Conservation (phyloP, 2,888 invertebrate species). For the Drosophila bunnanda region DNA sequence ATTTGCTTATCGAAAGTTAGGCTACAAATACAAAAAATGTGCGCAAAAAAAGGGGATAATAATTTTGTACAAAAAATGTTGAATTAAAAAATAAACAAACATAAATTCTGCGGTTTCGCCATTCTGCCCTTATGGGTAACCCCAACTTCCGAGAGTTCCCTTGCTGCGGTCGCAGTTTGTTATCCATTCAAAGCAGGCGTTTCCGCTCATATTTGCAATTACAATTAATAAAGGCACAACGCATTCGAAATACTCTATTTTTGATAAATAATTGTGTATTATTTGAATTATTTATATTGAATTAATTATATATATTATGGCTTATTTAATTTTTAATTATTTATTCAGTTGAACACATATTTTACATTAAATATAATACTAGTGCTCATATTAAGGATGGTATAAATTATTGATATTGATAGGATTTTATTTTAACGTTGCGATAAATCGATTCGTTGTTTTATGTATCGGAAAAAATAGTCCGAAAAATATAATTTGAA, state of each 20-base stretch:
- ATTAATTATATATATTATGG: neutral
- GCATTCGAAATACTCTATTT: slow-evolving; percentile 11
- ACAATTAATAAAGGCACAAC: slow-evolving; percentile 53
- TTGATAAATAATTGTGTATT: too few relatives aligned
- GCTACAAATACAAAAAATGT: neutral
- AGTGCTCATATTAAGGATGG: too few relatives aligned
- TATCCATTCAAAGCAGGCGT: slow-evolving; percentile 63
- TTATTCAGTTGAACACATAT: neutral
- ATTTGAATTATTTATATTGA: too few relatives aligned
- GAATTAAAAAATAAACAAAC: slow-evolving; percentile 7
- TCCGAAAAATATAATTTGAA: too few relatives aligned
- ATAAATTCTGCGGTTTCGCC: slow-evolving; percentile 5
- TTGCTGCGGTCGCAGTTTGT: slow-evolving; percentile 33
- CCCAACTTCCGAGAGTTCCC: slow-evolving; percentile 56
- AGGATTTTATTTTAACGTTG: too few relatives aligned
- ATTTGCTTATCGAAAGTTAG: neutral
- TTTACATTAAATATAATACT: neutral
- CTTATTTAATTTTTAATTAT: neutral
- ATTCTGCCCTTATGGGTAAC: slow-evolving; percentile 66
- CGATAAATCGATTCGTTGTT: too few relatives aligned
- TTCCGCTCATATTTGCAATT: slow-evolving; percentile 77
- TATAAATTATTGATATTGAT: too few relatives aligned
- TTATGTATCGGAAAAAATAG: too few relatives aligned
- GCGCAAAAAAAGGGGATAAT: slow-evolving; percentile 3
- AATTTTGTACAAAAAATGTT: neutral